A percentile compares a stretch with the other conserved stretches of the same genome.
phyloP scores from a whole-genome alignment of 2,113 vertebrate genomes.

The Gasterosteus aculeatus region DNA sequence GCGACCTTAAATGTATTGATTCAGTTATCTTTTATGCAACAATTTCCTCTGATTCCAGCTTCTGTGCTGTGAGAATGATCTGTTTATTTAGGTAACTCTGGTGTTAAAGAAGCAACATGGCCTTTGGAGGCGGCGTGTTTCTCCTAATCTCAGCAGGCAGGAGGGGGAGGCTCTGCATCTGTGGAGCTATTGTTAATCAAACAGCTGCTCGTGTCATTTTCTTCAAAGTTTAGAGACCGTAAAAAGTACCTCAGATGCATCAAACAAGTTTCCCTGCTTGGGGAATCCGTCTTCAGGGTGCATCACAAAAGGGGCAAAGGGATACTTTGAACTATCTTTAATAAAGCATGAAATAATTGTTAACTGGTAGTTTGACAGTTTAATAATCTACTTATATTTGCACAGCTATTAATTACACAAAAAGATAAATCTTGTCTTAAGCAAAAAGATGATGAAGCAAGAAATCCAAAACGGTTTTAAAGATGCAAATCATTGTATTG shows the following conservation, averaged over 20 bases:
- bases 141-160: background rate
- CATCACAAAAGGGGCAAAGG: background rate
- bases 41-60: too few relatives aligned
- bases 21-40: too few relatives aligned
- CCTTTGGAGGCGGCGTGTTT: background rate
- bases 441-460: too few relatives aligned
- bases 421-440: too few relatives aligned
- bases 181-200: slow-evolving; percentile 5
- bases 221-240: background rate
- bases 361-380: background rate
- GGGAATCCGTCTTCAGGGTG: background rate
- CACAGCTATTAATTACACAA: too few relatives aligned
- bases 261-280: background rate
- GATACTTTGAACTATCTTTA: background rate
- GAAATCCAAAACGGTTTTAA: too few relatives aligned
- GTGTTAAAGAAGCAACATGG: background rate
- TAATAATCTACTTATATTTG: too few relatives aligned
- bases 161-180: too few relatives aligned
- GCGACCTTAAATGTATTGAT: too few relatives aligned
- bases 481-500: too few relatives aligned
- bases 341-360: background rate
- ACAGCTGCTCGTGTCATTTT: background rate
- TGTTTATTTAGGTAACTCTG: background rate
- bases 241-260: background rate
- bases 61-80: too few relatives aligned